Base-by-base conservation (phyloP, 2,888 invertebrate species). In the Zele albiditarsus region DNA sequence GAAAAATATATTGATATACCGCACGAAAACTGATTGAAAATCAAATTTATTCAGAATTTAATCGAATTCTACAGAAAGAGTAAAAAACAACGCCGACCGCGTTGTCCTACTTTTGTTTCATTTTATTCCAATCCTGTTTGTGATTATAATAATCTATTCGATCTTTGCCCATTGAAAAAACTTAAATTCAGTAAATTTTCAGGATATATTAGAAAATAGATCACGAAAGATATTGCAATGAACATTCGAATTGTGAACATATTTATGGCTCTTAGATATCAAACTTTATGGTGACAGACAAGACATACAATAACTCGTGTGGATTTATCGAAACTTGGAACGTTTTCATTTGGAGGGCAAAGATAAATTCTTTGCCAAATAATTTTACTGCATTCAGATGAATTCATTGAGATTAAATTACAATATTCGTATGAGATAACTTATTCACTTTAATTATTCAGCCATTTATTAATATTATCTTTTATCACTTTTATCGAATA, bases 321-420 rank as follows among this genome's bases (percentile, higher is more conserved):
- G 33, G 38, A 20, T 16, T 33, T 63, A 38, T 63, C 23, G 38
- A 38, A 63, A 33, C 4, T 63, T 63, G 63, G 63, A 63, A 63
- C 63, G 23, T 0, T 31, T 16, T 31, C n/a, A 20, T 63, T 38
- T 33, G 38, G 38, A 16, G 33, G 20, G 38, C 33, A n/a, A 12
- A 63, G 5, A 16, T 10, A 33, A 38, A 63, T 63, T 33, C 33
- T 20, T 38, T 63, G 63, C 63, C 63, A 63, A 63, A n/a, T 3
- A n/a, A 20, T n/a, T 16, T 10, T 38, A 31, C 63, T 33, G 23
- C 63, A 63, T 60, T 3, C 31, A n/a, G 20, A 33, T 63, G 2
- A 33, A 38, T 63, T 63, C 23, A 31, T n/a, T 38, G n/a, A 8
- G 38, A 38, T 8, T 25, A 28, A 4, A 63, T 31, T 20, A 20